Conservation (phyloP, 1,140 invertebrate species). For the Apis laboriosa region DNA sequence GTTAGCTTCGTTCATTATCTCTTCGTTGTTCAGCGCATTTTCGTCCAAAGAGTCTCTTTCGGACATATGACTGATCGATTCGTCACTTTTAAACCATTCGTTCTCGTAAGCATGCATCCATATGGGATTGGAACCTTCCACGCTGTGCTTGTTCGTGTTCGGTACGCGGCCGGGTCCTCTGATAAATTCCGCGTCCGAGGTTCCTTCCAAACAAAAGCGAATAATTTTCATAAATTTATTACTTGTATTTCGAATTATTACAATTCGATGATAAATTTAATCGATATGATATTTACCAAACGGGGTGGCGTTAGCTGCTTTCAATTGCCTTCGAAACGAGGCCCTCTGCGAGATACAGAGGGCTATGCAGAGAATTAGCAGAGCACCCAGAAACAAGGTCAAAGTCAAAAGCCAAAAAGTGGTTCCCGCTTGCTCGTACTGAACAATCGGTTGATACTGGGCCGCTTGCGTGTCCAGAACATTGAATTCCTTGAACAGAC, state of each 20-base stretch:
- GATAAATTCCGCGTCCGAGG: constrained; percentile 88
- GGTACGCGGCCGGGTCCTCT: constrained; percentile 89
- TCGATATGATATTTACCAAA: constrained; percentile 84
- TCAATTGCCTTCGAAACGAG: constrained; percentile 92
- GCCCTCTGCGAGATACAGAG: constrained; percentile 91
- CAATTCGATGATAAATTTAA: neutral
- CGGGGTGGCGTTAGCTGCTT: constrained; percentile 95
- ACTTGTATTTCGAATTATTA: too few species aligned
- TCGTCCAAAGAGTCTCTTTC: constrained; percentile 94
- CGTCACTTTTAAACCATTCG: constrained; percentile 95
- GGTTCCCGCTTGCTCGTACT: constrained; percentile 78
- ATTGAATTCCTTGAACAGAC: constrained; percentile 95
- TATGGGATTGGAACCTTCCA: constrained; percentile 96
- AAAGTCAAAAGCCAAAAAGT: constrained; percentile 90
- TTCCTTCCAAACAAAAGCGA: constrained; percentile 73
- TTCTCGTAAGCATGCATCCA: constrained; percentile 97
- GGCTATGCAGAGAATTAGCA: constrained; percentile 89
- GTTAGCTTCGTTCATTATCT: constrained; percentile 82
- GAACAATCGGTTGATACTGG: constrained; percentile 85
- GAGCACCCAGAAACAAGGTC: constrained; percentile 88
- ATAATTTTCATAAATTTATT: neutral
- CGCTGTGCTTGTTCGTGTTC: constrained; percentile 96
- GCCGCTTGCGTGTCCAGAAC: constrained; percentile 93
- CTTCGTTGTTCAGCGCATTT: constrained; percentile 88
- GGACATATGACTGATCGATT: constrained; percentile 87